Evolutionary conservation across 2,888 invertebrate species (phyloP), one percentile per base, ranked within the genome.

Genomic region (Xestoiulus laeticollis): DNA sequence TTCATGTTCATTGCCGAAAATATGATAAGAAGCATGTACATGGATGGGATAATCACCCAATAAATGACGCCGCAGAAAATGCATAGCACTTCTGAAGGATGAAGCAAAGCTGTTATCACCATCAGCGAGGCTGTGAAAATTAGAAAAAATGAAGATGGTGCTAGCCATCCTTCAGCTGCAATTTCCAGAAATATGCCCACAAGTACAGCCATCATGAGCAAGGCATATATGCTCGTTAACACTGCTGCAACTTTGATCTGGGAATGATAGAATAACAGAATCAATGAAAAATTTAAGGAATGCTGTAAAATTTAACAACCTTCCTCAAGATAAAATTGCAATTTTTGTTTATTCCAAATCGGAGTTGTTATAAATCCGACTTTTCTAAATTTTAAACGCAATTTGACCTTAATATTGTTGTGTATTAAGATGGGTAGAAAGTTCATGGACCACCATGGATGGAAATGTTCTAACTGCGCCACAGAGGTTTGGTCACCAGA

Each of bases 1-100:
- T 98, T 97, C 93, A 98, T 94, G 92, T 98, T 98, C 91, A 97
- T 97, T 33, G 98, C 93, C 0, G 98, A 97, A 91, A 97, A 98
- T 88, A 98, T 96, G 90, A 98, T 95, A 87, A 98, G 93, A 91
- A 98, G 93, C 94, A 98, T 95, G 92, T 98, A 98, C 96, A 98
- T 98, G 90, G 97, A 96, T 0, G 98, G 98, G 87, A 98, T 97
- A 8, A 97, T 96, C 85, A 98, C 95, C 91, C 96, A 96, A 92
- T 98, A 98, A 78, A 98, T 94, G 88, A 94, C 91, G n/a, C 96
- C 94, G 90, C 95, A 95, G 59, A 95, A 91, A n/a, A 98, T 92
- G 89, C 96, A 97, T 84, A 93, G 92, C 87, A 95, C 93, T 92
- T 97, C 97, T 91, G 94, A 94, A 0, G 97, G 97, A 92, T 98